Conservation (phyloP, 2,888 invertebrate genomes). For the Drosophila infuscata region DNA sequence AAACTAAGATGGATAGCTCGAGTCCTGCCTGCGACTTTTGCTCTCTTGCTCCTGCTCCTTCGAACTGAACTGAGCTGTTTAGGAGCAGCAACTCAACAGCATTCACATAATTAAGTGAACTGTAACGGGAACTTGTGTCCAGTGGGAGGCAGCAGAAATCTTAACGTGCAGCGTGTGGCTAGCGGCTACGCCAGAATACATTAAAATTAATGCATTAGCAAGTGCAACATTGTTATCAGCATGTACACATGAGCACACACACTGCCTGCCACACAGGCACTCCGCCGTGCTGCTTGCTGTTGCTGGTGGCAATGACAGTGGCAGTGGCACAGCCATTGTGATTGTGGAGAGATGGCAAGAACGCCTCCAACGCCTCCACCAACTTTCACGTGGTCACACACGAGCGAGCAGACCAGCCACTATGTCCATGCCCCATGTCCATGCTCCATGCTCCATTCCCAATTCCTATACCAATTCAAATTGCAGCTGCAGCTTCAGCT, state of each 20-base stretch:
- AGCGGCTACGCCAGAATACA: constrained; percentile 66
- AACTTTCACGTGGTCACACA: constrained; percentile 75
- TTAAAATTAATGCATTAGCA: constrained; percentile 79
- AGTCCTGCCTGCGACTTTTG: constrained; percentile 57
- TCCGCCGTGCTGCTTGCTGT: not conserved
- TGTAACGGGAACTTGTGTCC: constrained; percentile 48
- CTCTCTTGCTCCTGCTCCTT: constrained; percentile 23
- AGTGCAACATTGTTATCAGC: constrained; percentile 80
- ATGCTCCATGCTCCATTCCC: constrained; percentile 8
- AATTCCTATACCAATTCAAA: constrained; percentile 48
- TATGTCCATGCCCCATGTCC: not conserved
- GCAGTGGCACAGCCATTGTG: constrained; percentile 4
- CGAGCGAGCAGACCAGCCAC: constrained; percentile 63
- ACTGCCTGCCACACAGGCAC: constrained; percentile 2
- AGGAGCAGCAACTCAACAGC: constrained; percentile 38
- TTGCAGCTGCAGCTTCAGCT: constrained; percentile 32
- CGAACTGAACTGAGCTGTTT: constrained; percentile 21
- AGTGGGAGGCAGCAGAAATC: constrained; percentile 42
- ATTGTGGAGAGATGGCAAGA: constrained; percentile 17
- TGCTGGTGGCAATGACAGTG: not conserved
- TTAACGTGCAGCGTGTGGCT: constrained; percentile 39
- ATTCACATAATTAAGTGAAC: constrained; percentile 76
- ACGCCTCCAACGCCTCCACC: constrained; percentile 46
- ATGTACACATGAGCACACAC: constrained; percentile 78
- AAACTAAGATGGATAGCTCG: constrained; percentile 77